Evolutionary conservation across 2,888 invertebrate species (phyloP), one percentile per base, ranked within the genome.

Genomic region (Coenonympha glycerion): DNA sequence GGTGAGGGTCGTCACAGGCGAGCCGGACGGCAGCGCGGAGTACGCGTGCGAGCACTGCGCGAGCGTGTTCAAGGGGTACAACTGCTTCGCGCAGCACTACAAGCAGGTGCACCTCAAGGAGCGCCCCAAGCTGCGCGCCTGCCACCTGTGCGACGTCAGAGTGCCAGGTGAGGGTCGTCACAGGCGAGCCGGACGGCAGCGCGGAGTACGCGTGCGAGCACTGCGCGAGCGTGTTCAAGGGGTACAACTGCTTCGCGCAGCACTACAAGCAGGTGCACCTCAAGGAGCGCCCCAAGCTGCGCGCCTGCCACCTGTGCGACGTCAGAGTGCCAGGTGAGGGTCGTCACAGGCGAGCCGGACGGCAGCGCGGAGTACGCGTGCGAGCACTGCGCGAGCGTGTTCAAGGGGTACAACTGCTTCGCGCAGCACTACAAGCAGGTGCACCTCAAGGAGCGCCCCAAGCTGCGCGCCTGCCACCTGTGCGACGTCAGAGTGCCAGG

Each of bases 231-330:
- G 30, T 45, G 1, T 76, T 70, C 58, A 58, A 63, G 0, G 66
- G 65, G 0, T 68, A 71, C 37, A 65, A 68, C 0, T 58, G 68
- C 2, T 65, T 73, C 9, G 69, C 69, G 0, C 74, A 76, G 33
- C 76, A 77, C 54, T 68, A 74, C 48, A 57, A 69, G 0, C 69
- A 68, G 34, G 73, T 76, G 2, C 77, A 77, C 36, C 56, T 73
- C 6, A 73, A 76, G 50, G 56, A 58, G 11, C 59, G 72, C 0
- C 73, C 72, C 0, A 62, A 61, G 41, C 59, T 64, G 6, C 53
- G 75, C 0, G 68, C 70, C 48, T 78, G 77, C 39, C 68, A 71
- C 1, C 59, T 69, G n/a, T 78, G 77, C 47, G 62, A 68, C 18
- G 58, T 61, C 6, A 69, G 58, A 57, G 28, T 30, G 28, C 28